Conservation (phyloP, 2,888 invertebrate species). For the Acrocyrtus sp. region DNA sequence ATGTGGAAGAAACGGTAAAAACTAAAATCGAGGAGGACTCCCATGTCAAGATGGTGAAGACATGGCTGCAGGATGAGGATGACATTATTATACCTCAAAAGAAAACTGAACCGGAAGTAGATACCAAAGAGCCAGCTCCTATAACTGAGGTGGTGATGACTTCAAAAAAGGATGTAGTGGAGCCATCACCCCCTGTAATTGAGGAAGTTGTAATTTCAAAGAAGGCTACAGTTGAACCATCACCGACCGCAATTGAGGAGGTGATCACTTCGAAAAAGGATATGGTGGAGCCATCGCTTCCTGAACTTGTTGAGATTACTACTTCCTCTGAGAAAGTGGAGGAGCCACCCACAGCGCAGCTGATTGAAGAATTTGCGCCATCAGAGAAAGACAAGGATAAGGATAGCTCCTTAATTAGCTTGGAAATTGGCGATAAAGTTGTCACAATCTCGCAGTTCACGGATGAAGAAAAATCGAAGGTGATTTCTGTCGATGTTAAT, state of each 20-base stretch:
- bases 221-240: no score
- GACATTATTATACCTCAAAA: slow-evolving; percentile 1
- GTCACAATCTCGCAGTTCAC: slow-evolving; percentile 47
- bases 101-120: slow-evolving; percentile 17
- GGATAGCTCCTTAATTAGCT: slow-evolving; percentile 29
- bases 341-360: not conserved
- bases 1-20: slow-evolving; percentile 44
- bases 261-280: not conserved
- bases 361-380: slow-evolving; percentile 9
- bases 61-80: slow-evolving; percentile 44
- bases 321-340: not conserved
- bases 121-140: not conserved
- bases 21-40: slow-evolving; percentile 51
- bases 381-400: slow-evolving; percentile 9
- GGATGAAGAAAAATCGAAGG: slow-evolving; percentile 42
- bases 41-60: slow-evolving; percentile 30
- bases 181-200: not conserved
- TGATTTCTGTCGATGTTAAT: slow-evolving; percentile 38
- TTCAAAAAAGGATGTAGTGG: not conserved
- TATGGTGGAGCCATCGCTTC: not conserved
- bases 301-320: not conserved
- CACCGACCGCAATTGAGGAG: no score
- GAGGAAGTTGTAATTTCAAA: not conserved
- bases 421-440: slow-evolving; percentile 43
- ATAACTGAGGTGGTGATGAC: not conserved